Percentiles rank a stretch among this genome's conserved stretches.
These are phyloP conservation scores for Osmoderma eremita DNA, from an alignment of 2,888 invertebrate species.

Conservation along the genomic window DNA sequence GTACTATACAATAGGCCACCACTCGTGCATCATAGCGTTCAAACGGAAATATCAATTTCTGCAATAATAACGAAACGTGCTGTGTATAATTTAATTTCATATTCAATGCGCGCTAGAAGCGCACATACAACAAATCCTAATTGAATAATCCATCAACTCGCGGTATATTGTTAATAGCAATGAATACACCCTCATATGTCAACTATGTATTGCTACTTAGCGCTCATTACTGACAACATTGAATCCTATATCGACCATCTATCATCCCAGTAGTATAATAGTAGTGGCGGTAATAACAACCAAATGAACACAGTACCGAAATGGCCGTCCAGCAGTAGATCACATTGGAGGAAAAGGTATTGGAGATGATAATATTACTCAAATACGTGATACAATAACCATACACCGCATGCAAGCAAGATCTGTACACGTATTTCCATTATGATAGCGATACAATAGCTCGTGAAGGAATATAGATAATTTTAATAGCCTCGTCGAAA, in stretches of 20 bases:
- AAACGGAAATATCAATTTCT: not conserved
- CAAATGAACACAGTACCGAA: conserved; percentile 14
- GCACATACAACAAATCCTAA: conserved; percentile 11
- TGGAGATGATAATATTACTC: conserved; percentile 12
- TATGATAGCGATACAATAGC: not conserved
- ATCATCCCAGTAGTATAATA: conserved; percentile 20
- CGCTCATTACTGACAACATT: conserved; percentile 25
- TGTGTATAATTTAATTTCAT: conserved; percentile 8
- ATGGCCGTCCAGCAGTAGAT: conserved; percentile 7
- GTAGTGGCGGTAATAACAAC: conserved; percentile 5
- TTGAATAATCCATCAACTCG: conserved; percentile 21
- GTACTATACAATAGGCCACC: too few relatives aligned
- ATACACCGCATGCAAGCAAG: not conserved
- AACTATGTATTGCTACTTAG: conserved; percentile 28
- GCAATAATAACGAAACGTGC: conserved; percentile 3
- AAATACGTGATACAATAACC: conserved; percentile 11
- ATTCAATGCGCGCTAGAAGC: not conserved
- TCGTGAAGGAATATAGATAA: not conserved
- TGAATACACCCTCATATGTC: conserved; percentile 25
- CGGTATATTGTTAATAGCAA: conserved; percentile 17
- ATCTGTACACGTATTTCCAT: not conserved
- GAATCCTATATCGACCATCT: conserved; percentile 10
- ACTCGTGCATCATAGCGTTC: not conserved
- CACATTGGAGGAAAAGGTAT: not conserved
- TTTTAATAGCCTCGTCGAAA: too few relatives aligned